A percentile compares a stretch with the other conserved stretches of the same genome.
phyloP scores from a whole-genome alignment of 2,888 invertebrate species.

The Dugesia japonica region DNA sequence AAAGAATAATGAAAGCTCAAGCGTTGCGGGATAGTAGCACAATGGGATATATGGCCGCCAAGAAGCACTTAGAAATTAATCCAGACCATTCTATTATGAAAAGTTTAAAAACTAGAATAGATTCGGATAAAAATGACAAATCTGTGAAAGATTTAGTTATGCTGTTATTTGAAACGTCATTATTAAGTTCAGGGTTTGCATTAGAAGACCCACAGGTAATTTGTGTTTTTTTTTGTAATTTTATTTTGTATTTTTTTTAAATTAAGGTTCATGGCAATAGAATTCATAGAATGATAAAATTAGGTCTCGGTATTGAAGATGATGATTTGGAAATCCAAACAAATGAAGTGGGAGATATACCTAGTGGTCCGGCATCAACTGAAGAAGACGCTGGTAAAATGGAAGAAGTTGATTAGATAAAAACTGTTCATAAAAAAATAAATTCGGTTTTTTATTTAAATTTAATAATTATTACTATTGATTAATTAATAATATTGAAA shows the following conservation, averaged over 20 bases:
- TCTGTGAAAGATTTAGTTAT: constrained; percentile 91
- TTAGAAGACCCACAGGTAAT: constrained; percentile 65
- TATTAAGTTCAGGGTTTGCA: constrained; percentile 84
- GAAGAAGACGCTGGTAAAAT: constrained; percentile 34
- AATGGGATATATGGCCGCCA: constrained; percentile 99
- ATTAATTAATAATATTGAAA: too few species aligned
- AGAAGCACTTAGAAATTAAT: constrained; percentile 94
- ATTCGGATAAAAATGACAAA: constrained; percentile 90
- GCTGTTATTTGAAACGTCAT: constrained; percentile 79
- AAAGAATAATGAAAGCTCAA: constrained; percentile 98
- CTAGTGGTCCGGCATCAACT: neutral
- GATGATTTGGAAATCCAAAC: constrained; percentile 21
- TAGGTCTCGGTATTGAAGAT: constrained; percentile 34
- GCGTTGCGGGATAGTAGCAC: constrained; percentile 89
- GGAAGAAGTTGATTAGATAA: constrained; percentile 34
- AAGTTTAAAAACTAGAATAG: constrained; percentile 59
- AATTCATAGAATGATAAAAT: too few species aligned
- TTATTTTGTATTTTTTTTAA: neutral
- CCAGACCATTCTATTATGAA: constrained; percentile 85
- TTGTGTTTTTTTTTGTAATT: too few species aligned
- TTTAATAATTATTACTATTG: too few species aligned
- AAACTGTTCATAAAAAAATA: too few species aligned
- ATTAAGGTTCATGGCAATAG: constrained; percentile 69
- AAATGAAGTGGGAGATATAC: constrained; percentile 15
- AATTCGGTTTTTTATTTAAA: too few species aligned